Evolutionary conservation across 2,113 vertebrate genomes (phyloP).

Genomic region (Clarias batrachus): DNA sequence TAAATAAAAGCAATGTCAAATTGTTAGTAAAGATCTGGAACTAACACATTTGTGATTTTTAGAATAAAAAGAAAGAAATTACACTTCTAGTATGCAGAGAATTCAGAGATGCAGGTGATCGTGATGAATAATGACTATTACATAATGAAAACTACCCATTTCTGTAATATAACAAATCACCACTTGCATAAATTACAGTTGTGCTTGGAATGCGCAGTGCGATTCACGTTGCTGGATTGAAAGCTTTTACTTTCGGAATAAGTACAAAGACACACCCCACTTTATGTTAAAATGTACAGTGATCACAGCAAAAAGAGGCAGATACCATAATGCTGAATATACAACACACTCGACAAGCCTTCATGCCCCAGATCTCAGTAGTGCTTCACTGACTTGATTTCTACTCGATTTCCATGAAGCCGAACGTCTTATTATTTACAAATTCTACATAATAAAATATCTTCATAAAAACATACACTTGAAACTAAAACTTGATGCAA

Average conservation of each 20-base stretch:
- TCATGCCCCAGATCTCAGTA: constrained; percentile 76
- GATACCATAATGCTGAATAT: constrained; percentile 66
- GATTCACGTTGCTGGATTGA: constrained; percentile 12
- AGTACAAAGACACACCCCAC: constrained; percentile 8
- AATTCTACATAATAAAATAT: constrained; percentile 85
- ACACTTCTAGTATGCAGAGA: constrained; percentile 76
- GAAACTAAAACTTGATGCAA: constrained; percentile 99
- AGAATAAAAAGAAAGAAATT: constrained; percentile 85
- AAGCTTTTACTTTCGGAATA: constrained; percentile 26
- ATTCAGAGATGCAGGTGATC: constrained; percentile 68
- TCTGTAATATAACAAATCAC: constrained; percentile 22
- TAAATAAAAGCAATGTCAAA: constrained; percentile 65
- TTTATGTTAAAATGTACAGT: constrained; percentile 59
- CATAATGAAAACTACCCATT: constrained; percentile 15
- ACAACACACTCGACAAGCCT: constrained; percentile 75
- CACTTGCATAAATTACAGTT: constrained; percentile 38
- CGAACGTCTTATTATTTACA: constrained; percentile 89
- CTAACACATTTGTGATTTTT: constrained; percentile 69
- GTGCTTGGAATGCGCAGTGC: constrained; percentile 31
- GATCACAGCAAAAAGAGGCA: constrained; percentile 75
- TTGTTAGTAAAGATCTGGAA: constrained; percentile 79
- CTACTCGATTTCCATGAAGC: constrained; percentile 67
- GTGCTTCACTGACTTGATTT: constrained; percentile 70
- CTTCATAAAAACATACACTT: constrained; percentile 86
- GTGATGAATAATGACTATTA: constrained; percentile 58